These are phyloP conservation scores for Nannospalax galili DNA, from an alignment of 2,113 vertebrate genomes.

Conservation along the genomic window DNA sequence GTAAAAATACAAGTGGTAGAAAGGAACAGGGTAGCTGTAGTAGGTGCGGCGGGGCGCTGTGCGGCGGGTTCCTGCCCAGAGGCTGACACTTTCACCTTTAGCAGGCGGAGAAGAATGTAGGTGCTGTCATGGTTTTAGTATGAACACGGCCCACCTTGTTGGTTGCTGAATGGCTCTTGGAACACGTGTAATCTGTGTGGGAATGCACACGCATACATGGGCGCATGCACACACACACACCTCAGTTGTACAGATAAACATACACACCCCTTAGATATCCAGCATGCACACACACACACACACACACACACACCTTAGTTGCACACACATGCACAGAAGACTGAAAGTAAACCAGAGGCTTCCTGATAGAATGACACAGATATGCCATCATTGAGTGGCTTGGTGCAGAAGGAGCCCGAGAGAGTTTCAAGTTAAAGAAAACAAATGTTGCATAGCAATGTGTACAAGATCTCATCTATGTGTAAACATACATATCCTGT, in stretches of 20 bases:
- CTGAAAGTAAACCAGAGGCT: background rate
- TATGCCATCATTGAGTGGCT: background rate
- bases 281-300: background rate
- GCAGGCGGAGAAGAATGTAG: background rate
- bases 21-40: background rate
- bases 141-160: background rate
- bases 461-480: background rate
- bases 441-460: background rate
- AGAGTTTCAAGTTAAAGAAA: background rate
- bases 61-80: background rate
- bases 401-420: no score
- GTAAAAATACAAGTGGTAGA: background rate
- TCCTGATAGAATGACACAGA: background rate
- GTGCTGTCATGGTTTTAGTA: background rate
- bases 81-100: background rate
- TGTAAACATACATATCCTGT: background rate
- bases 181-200: background rate
- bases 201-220: background rate
- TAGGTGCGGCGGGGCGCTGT: background rate
- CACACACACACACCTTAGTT: background rate
- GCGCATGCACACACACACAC: background rate
- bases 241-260: background rate
- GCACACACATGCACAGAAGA: background rate
- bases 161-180: background rate
- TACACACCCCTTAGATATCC: no score